These are phyloP conservation scores for Larimichthys polyactis DNA, from an alignment of 2,113 vertebrate species.

Conservation along the genomic window DNA sequence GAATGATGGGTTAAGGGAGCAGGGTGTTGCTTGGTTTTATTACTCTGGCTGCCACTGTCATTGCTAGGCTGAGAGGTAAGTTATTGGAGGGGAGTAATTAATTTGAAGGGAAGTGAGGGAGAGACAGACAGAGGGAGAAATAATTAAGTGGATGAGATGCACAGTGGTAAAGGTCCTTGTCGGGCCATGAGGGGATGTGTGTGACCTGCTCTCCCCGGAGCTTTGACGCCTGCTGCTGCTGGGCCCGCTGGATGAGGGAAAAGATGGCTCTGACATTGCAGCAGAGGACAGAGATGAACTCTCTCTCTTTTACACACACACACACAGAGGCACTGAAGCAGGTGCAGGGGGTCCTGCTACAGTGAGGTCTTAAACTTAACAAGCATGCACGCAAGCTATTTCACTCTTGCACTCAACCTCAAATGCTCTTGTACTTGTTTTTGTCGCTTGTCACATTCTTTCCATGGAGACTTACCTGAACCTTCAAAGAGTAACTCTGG, in stretches of 20 bases:
- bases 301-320: background rate
- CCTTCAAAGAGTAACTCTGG: background rate
- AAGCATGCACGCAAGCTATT: background rate
- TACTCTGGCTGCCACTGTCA: background rate
- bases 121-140: slow-evolving; percentile 29
- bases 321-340: background rate
- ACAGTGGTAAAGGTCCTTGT: slow-evolving; percentile 57
- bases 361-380: background rate
- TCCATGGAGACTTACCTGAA: background rate
- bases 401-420: background rate
- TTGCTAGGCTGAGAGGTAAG: slow-evolving; percentile 17
- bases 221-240: slow-evolving; percentile 44
- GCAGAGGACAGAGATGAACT: slow-evolving; percentile 49
- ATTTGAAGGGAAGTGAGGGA: slow-evolving; percentile 39
- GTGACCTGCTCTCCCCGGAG: slow-evolving; percentile 52
- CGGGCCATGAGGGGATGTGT: slow-evolving; percentile 31
- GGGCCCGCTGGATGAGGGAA: slow-evolving; percentile 31
- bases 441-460: background rate
- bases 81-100: slow-evolving; percentile 40
- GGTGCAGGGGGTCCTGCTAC: slow-evolving; percentile 24
- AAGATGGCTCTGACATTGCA: slow-evolving; percentile 57
- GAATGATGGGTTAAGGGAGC: slow-evolving; percentile 20
- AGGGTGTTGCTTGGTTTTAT: background rate
- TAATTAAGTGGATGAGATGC: slow-evolving; percentile 52
- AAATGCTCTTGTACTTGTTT: background rate